These are phyloP conservation scores for Morpho deidamia DNA, from an alignment of 2,888 invertebrate genomes.

Conservation along the genomic window DNA sequence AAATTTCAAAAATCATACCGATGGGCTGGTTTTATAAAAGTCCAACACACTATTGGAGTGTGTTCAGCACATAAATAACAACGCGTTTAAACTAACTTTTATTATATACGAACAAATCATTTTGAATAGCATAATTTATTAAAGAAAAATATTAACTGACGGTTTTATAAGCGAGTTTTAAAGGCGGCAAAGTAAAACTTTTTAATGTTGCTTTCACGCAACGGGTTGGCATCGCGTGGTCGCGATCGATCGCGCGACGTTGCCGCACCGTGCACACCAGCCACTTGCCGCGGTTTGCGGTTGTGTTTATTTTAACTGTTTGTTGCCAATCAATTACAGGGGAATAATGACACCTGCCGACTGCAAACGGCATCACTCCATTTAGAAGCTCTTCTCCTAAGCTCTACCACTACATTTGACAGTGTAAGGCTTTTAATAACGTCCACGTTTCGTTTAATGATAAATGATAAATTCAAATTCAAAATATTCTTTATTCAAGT, in stretches of 20 bases:
- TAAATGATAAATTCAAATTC: too few relatives aligned
- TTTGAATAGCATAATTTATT: slow-evolving; percentile 4
- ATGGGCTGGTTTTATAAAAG: too few relatives aligned
- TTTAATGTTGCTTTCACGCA: slow-evolving; percentile 35
- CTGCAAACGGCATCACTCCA: slow-evolving; percentile 12
- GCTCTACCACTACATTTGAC: slow-evolving; percentile 3
- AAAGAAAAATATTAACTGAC: neutral
- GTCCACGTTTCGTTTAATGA: too few relatives aligned
- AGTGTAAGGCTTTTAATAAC: neutral
- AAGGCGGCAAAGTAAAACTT: slow-evolving; percentile 23
- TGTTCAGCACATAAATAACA: too few relatives aligned
- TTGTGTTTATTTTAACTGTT: slow-evolving; percentile 57
- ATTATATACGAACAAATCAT: neutral
- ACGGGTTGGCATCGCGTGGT: slow-evolving; percentile 22
- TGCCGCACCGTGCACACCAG: slow-evolving; percentile 52
- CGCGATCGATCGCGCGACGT: slow-evolving; percentile 66
- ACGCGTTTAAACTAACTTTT: neutral
- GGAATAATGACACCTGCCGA: slow-evolving; percentile 52
- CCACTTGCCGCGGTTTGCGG: slow-evolving; percentile 29
- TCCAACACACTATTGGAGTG: too few relatives aligned
- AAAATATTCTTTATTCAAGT: too few relatives aligned
- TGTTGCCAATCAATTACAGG: slow-evolving; percentile 60
- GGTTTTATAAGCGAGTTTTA: slow-evolving; percentile 13
- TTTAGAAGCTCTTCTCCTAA: slow-evolving; percentile 5
- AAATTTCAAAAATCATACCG: too few relatives aligned